Percentiles rank a stretch among this genome's conserved stretches.
Evolutionary conservation across 2,888 invertebrate genomes (phyloP).

Genomic region (Amblyteles armatorius): DNA sequence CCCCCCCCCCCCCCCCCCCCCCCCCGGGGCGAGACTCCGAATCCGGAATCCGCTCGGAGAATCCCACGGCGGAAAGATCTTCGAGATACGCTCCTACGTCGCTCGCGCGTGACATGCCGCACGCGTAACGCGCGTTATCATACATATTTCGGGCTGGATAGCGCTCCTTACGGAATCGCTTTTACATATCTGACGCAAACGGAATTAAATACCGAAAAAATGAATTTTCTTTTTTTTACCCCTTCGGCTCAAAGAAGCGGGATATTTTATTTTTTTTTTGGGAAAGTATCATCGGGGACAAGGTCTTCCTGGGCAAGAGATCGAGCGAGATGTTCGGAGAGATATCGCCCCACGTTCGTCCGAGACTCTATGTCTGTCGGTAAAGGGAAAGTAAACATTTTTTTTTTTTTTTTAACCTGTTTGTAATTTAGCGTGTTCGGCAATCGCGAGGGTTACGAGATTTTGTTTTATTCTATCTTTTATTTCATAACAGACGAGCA

Average conservation of each 20-base stretch:
- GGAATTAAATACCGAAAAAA: too few species aligned
- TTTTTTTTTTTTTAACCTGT: too few species aligned
- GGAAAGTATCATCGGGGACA: too few species aligned
- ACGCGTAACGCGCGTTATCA: slow-evolving; percentile 1
- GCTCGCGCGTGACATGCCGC: background rate
- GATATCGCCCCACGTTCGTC: background rate
- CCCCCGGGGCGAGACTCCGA: slow-evolving; percentile 7
- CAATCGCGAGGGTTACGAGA: background rate
- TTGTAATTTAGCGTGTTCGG: background rate
- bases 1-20: background rate
- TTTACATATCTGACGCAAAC: background rate
- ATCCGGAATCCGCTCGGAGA: slow-evolving; percentile 12
- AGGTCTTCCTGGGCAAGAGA: too few species aligned
- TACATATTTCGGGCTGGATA: background rate
- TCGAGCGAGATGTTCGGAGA: too few species aligned
- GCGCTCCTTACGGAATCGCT: background rate
- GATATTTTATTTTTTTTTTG: background rate
- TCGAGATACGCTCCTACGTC: background rate
- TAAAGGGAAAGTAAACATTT: too few species aligned
- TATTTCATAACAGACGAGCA: too few species aligned
- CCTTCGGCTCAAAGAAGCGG: too few species aligned
- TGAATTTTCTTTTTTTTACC: too few species aligned
- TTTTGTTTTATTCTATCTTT: background rate
- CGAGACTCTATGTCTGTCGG: too few species aligned
- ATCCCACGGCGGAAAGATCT: background rate